Percentiles rank a stretch among this genome's conserved stretches.
phyloP scores from a whole-genome alignment of 1,140 invertebrate genomes.

The Monomorium pharaonis region DNA sequence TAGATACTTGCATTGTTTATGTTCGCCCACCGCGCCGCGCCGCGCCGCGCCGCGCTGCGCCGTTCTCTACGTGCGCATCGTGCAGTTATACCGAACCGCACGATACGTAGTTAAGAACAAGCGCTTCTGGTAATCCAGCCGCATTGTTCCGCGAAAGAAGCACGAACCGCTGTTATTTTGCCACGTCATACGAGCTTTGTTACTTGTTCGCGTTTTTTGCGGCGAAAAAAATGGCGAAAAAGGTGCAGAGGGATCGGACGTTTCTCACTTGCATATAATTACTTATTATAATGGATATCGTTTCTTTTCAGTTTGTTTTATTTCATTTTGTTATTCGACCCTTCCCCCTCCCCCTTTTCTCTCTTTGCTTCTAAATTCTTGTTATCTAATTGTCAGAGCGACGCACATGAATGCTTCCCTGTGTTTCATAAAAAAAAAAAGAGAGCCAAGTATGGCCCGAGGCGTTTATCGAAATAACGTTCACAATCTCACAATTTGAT shows the following conservation, averaged over 20 bases:
- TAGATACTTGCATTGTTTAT: conserved; percentile 81
- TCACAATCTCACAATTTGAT: conserved; percentile 29
- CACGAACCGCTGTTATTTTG: conserved; percentile 27
- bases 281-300: background rate
- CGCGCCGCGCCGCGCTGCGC: no score
- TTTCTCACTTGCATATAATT: background rate
- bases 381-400: background rate
- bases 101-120: conserved; percentile 67
- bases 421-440: conserved; percentile 15
- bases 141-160: conserved; percentile 52
- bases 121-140: conserved; percentile 46
- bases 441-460: conserved; percentile 15
- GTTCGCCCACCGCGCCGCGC: conserved; percentile 48
- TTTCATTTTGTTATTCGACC: background rate
- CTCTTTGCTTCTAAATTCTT: background rate
- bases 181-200: conserved; percentile 14
- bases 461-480: conserved; percentile 37
- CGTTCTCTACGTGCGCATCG: conserved; percentile 62
- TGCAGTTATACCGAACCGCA: conserved; percentile 17
- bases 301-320: conserved; percentile 16
- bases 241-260: background rate
- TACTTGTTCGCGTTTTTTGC: conserved; percentile 15
- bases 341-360: background rate
- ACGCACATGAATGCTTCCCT: background rate
- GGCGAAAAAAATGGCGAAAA: background rate